phyloP scores from a whole-genome alignment of 1,140 invertebrate species.

The Aphis gossypii region DNA sequence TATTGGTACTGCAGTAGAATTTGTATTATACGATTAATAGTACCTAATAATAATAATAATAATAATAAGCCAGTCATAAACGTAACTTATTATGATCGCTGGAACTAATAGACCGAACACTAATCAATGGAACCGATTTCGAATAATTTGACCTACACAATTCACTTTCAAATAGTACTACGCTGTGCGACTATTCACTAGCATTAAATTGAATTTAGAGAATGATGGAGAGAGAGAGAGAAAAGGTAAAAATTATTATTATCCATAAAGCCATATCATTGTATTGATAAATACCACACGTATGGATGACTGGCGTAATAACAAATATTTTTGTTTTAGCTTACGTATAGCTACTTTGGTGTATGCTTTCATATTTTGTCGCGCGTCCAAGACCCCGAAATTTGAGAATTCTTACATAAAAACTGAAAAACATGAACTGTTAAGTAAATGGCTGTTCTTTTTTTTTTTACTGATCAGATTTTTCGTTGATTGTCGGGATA shows the following conservation, averaged over 20 bases:
- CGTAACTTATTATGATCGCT: constrained; percentile 39
- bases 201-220: not conserved
- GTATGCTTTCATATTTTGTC: constrained; percentile 11
- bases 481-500: too few species aligned
- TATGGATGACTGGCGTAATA: constrained; percentile 14
- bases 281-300: constrained; percentile 17
- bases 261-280: constrained; percentile 2
- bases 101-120: constrained; percentile 44
- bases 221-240: constrained; percentile 25
- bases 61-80: constrained; percentile 37
- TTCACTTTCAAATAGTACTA: constrained; percentile 47
- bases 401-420: not conserved
- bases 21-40: not conserved
- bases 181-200: constrained; percentile 16
- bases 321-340: constrained; percentile 34
- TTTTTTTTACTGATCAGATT: not conserved
- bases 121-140: constrained; percentile 53
- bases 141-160: constrained; percentile 55
- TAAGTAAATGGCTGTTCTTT: not conserved
- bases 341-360: not conserved
- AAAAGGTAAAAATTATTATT: constrained; percentile 32
- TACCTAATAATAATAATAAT: not conserved
- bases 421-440: not conserved
- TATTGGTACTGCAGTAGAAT: not conserved
- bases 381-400: not conserved